Conservation (phyloP, 53 echinoderm and acorn worm genomes). For the Holothuria scabra region DNA sequence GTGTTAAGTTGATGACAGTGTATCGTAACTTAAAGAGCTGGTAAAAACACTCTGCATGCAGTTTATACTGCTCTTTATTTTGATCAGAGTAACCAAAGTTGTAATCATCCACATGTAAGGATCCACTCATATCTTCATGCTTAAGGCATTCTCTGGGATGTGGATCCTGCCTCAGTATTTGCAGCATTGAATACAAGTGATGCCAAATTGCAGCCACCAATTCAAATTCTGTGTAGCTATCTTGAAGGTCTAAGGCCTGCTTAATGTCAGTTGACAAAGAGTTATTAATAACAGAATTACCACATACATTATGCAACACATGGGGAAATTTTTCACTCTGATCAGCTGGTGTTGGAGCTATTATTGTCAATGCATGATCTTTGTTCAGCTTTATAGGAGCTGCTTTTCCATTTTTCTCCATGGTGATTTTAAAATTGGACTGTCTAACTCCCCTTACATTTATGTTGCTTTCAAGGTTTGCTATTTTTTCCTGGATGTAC, state of each 20-base stretch:
- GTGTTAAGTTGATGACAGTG: background rate
- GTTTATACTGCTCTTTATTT: background rate
- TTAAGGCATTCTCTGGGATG: background rate
- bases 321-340: background rate
- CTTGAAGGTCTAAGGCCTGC: background rate
- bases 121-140: background rate
- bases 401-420: background rate
- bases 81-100: background rate
- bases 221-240: background rate
- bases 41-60: slow-evolving; percentile 17
- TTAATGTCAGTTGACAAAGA: background rate
- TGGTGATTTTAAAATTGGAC: background rate
- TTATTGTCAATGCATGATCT: background rate
- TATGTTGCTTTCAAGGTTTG: slow-evolving; percentile 29
- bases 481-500: background rate
- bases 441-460: slow-evolving; percentile 29
- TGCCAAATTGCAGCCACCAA: slow-evolving; percentile 4
- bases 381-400: background rate
- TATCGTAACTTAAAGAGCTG: slow-evolving; percentile 9
- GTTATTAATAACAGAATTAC: background rate
- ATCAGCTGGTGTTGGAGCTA: background rate
- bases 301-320: background rate
- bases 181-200: background rate
- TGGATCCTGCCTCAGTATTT: slow-evolving; percentile 7
- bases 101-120: background rate